Conservation (phyloP, 1,140 invertebrate species). For the roundworm (Caenorhabditis elegans) region WBcel235 BX284606.5:4167501-4168000, state of each 20-base stretch:
- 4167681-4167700: too few relatives aligned
- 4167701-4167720: background rate
- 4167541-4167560: background rate
- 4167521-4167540: background rate
- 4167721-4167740: background rate
- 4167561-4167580: background rate
- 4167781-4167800: background rate
- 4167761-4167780: background rate
- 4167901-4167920: background rate
- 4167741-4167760: background rate
- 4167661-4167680: too few relatives aligned
- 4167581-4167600: constrained; percentile 4
- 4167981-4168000: constrained; percentile 3
- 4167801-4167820: background rate
- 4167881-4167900: background rate
- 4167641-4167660: too few relatives aligned
- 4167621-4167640: constrained; percentile 7
- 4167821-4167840: background rate
- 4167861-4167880: background rate
- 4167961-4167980: background rate
- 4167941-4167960: background rate
- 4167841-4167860: constrained; percentile 13
- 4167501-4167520: background rate
- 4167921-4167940: background rate
- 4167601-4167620: background rate